Conservation (phyloP, 2,797 vertebrate species). For the Kryptolebias ocellatus region DNA sequence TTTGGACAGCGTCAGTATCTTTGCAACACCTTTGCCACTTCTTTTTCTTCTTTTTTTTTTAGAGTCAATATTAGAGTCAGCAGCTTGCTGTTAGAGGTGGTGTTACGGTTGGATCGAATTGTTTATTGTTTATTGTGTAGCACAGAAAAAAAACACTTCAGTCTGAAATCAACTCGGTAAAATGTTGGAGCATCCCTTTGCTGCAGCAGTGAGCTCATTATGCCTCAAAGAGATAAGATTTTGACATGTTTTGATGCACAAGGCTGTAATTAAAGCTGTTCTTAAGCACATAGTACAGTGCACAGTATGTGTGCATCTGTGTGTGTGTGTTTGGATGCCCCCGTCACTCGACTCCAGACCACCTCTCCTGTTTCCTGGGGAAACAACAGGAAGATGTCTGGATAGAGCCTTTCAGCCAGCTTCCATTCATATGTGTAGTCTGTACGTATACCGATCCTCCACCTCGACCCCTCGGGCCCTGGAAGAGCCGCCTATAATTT, state of each 20-base stretch:
- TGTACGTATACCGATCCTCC: conserved; percentile 76
- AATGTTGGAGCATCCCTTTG: conserved; percentile 5
- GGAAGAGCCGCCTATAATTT: conserved; percentile 80
- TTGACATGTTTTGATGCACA: conserved; percentile 22
- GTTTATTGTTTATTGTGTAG: too few species aligned
- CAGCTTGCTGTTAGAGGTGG: too few species aligned
- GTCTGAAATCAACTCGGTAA: too few species aligned
- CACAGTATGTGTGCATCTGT: conserved; percentile 20
- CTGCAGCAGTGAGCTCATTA: not conserved
- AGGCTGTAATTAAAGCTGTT: conserved; percentile 51
- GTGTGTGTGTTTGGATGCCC: conserved; percentile 26
- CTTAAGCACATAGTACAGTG: conserved; percentile 36
- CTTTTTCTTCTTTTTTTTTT: too few species aligned
- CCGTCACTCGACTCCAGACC: conserved; percentile 71
- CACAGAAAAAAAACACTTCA: too few species aligned
- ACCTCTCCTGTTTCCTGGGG: conserved; percentile 74
- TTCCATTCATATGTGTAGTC: conserved; percentile 74
- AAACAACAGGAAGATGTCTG: conserved; percentile 78
- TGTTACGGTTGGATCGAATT: too few species aligned
- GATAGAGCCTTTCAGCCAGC: conserved; percentile 68
- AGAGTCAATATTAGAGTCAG: too few species aligned
- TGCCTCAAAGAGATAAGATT: not conserved
- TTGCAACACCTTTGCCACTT: too few species aligned
- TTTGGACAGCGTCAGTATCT: too few species aligned
- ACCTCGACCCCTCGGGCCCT: conserved; percentile 59